A percentile compares a stretch with the other conserved stretches of the same genome.
Evolutionary conservation across 2,888 invertebrate species (phyloP).

Genomic region (Malachius bipustulatus): DNA sequence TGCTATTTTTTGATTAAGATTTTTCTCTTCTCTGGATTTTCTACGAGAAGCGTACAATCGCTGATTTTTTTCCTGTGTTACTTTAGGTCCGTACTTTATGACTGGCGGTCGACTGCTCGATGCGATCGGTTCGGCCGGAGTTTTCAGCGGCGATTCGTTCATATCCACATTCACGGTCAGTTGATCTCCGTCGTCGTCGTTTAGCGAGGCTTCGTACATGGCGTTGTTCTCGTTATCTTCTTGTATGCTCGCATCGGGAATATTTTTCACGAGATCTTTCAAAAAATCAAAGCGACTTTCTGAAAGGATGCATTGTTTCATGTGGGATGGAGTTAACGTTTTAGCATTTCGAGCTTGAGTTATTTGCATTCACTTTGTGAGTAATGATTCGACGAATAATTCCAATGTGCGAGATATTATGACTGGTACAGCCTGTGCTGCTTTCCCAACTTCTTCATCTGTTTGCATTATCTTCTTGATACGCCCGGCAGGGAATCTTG

Average conservation of each 20-base stretch:
- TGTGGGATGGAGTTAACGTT: conserved; percentile 86
- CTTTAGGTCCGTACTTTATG: conserved; percentile 32
- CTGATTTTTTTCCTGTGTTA: conserved; percentile 24
- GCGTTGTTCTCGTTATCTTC: conserved; percentile 47
- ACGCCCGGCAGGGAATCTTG: conserved; percentile 90
- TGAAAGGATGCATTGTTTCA: conserved; percentile 89
- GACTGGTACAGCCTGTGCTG: conserved; percentile 96
- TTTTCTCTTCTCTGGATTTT: too few species aligned
- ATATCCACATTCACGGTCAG: not conserved
- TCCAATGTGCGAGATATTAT: conserved; percentile 96
- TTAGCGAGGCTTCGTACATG: conserved; percentile 23
- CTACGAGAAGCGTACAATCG: too few species aligned
- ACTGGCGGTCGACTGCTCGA: conserved; percentile 31
- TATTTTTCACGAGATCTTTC: conserved; percentile 66
- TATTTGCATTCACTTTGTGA: conserved; percentile 78
- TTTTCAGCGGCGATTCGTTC: conserved; percentile 14
- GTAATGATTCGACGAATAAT: conserved; percentile 83
- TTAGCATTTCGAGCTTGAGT: conserved; percentile 82
- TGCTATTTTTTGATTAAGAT: too few species aligned
- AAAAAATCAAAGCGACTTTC: conserved; percentile 89
- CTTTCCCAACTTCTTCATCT: conserved; percentile 99
- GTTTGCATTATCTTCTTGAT: conserved; percentile 99
- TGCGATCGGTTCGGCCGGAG: not conserved
- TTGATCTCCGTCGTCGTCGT: conserved; percentile 19
- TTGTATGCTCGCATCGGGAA: conserved; percentile 61